These are phyloP conservation scores for Brachionus asplanchnoidis DNA, from an alignment of 1,140 invertebrate species.

Conservation along the genomic window DNA sequence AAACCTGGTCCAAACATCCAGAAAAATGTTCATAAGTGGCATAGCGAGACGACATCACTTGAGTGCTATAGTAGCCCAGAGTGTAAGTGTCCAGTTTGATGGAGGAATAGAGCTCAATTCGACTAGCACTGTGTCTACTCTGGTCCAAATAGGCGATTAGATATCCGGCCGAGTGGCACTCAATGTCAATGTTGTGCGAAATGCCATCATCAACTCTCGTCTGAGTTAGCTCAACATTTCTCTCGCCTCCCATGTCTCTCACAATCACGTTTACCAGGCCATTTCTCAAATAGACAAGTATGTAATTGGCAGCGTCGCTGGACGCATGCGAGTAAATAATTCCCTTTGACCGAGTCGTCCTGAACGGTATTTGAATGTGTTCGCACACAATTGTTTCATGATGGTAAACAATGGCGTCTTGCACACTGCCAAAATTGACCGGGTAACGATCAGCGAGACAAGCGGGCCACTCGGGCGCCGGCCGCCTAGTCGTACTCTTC, in stretches of 20 bases:
- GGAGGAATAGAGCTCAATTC: neutral
- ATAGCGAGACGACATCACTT: neutral
- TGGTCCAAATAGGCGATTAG: slow-evolving; percentile 18
- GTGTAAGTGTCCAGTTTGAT: slow-evolving; percentile 7
- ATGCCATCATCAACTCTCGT: slow-evolving; percentile 1
- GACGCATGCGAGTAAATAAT: slow-evolving; percentile 33
- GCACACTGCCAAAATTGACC: neutral
- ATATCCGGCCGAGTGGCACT: neutral
- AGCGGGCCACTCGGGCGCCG: neutral
- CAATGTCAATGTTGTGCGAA: neutral
- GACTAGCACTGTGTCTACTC: neutral
- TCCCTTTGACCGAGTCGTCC: neutral
- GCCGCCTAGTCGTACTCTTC: neutral
- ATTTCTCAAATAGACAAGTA: slow-evolving; percentile 10
- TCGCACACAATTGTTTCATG: slow-evolving; percentile 18
- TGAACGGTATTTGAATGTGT: slow-evolving; percentile 20
- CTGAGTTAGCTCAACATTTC: neutral
- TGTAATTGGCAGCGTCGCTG: neutral
- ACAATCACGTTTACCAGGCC: slow-evolving; percentile 8
- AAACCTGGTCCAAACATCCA: slow-evolving; percentile 25
- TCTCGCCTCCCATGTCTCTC: neutral
- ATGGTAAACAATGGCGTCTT: slow-evolving; percentile 12
- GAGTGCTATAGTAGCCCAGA: slow-evolving; percentile 26
- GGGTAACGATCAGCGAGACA: neutral
- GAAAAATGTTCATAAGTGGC: neutral